Evolutionary conservation across 2,888 invertebrate species (phyloP).

Genomic region (Enchytraeus crypticus): DNA sequence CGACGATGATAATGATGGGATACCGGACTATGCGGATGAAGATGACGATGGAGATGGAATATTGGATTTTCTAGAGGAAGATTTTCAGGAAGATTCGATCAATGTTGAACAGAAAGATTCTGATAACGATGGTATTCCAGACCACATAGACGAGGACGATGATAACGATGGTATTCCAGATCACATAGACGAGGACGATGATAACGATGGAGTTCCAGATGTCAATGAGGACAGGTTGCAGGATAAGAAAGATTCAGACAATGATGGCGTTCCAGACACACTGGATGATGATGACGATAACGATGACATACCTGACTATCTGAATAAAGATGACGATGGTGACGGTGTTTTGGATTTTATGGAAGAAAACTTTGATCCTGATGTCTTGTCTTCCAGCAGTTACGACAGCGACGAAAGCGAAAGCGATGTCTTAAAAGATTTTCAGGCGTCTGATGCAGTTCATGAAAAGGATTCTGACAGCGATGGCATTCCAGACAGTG

Average conservation of each 20-base stretch:
- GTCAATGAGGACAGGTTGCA: conserved; percentile 4
- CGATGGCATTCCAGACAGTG: conserved; percentile 24
- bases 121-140: conserved; percentile 35
- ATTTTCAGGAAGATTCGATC: conserved; percentile 23
- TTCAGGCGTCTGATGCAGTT: too few relatives aligned
- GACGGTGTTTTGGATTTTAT: not conserved
- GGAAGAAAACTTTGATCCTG: not conserved
- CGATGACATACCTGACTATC: not conserved
- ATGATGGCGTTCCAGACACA: conserved; percentile 29
- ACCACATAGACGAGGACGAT: conserved; percentile 28
- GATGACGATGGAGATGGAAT: conserved; percentile 23
- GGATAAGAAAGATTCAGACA: conserved; percentile 20
- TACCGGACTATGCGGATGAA: conserved; percentile 17
- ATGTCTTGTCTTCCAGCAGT: too few relatives aligned
- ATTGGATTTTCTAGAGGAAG: conserved; percentile 22
- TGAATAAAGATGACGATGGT: not conserved
- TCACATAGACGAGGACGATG: conserved; percentile 27
- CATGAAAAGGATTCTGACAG: not conserved
- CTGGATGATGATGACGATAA: conserved; percentile 27
- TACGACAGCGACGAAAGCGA: conserved; percentile 22
- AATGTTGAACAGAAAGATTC: conserved; percentile 14
- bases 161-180: conserved; percentile 30
- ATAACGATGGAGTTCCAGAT: conserved; percentile 28
- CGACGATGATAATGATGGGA: conserved; percentile 18
- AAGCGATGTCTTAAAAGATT: too few relatives aligned